Conservation (phyloP, 2,113 vertebrate genomes). For the Pelusios castaneus region DNA sequence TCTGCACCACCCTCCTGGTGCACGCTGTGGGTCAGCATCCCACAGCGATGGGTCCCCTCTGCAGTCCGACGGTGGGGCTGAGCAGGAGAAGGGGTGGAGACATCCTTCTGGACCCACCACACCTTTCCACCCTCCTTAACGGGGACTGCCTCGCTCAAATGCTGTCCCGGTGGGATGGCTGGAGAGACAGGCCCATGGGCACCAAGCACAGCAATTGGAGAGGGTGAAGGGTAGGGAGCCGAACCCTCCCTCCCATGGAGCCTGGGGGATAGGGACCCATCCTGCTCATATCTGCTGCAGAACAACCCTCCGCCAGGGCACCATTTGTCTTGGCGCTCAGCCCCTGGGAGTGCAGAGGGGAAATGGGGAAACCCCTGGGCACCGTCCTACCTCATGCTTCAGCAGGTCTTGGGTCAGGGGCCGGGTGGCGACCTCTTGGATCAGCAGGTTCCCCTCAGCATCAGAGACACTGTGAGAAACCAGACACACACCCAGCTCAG, state of each 20-base stretch:
- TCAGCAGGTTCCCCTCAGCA: conserved; percentile 79
- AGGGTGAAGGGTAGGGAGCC: neutral
- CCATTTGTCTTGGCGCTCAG: neutral
- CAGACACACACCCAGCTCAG: neutral
- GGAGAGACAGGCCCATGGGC: too few relatives aligned
- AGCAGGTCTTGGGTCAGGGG: conserved; percentile 87
- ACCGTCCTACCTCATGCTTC: conserved; percentile 74
- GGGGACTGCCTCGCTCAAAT: too few relatives aligned
- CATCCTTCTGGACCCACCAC: neutral
- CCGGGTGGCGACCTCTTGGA: conserved; percentile 82
- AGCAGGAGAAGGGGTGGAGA: neutral
- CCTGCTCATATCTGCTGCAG: neutral
- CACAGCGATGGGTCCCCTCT: neutral
- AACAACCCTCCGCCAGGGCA: neutral
- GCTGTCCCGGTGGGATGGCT: neutral
- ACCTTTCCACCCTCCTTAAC: too few relatives aligned
- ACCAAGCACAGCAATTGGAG: neutral
- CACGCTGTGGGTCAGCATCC: neutral
- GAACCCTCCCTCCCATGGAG: too few relatives aligned
- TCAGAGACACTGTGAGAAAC: conserved; percentile 76
- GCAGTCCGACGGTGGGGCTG: neutral
- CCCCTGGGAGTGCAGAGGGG: too few relatives aligned
- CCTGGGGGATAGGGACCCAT: too few relatives aligned
- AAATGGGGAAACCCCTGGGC: neutral
- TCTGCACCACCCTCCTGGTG: neutral